phyloP scores from a whole-genome alignment of 1,140 invertebrate species.

The Zophobas morio region DNA sequence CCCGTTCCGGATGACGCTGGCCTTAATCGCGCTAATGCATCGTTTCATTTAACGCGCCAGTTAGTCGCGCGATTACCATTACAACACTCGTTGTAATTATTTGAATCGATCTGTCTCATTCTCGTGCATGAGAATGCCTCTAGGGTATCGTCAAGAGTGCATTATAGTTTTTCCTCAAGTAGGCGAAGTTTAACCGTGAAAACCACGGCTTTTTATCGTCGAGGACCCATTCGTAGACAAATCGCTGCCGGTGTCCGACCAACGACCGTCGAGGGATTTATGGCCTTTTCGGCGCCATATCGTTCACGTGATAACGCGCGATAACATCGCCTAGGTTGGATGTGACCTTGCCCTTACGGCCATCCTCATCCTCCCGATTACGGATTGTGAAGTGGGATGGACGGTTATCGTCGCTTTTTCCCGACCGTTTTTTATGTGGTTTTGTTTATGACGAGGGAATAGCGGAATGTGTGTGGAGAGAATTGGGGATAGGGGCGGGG shows the following conservation, averaged over 20 bases:
- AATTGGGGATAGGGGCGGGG: not conserved
- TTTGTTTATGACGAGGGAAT: constrained; percentile 27
- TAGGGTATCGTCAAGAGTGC: too few relatives aligned
- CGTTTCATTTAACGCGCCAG: constrained; percentile 32
- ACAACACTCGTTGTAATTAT: constrained; percentile 25
- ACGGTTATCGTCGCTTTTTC: constrained; percentile 27
- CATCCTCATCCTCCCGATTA: constrained; percentile 16
- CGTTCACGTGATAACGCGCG: constrained; percentile 35
- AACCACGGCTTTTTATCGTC: constrained; percentile 10
- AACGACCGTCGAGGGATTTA: constrained; percentile 42
- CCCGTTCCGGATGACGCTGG: constrained; percentile 39
- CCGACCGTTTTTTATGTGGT: constrained; percentile 17
- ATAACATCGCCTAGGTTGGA: constrained; percentile 30
- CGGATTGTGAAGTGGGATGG: constrained; percentile 12
- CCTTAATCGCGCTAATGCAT: constrained; percentile 40
- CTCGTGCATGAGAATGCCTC: too few relatives aligned
- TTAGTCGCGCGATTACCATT: constrained; percentile 27
- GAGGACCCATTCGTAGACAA: constrained; percentile 23
- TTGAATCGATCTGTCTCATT: constrained; percentile 15
- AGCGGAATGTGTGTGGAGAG: not conserved
- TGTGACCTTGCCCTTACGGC: not conserved
- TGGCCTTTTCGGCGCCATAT: constrained; percentile 22
- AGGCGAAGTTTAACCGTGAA: too few relatives aligned
- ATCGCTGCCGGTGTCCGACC: constrained; percentile 28
- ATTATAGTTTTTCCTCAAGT: too few relatives aligned